phyloP scores from a whole-genome alignment of 1,140 invertebrate genomes.

The Alviniconcha marisindica region DNA sequence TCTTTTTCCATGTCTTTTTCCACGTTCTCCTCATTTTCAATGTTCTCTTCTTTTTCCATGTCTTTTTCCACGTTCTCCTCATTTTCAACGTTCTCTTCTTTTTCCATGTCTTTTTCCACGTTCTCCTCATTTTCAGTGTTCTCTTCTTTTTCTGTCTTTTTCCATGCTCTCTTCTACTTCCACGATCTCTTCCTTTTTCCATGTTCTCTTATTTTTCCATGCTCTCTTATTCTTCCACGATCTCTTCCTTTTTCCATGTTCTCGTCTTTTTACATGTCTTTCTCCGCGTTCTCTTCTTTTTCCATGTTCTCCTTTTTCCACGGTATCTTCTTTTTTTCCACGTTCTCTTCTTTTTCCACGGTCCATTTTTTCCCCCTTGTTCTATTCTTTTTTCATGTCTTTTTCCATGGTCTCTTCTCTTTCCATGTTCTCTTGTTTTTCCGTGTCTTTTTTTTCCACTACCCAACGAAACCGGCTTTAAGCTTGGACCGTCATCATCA shows the following conservation, averaged over 20 bases:
- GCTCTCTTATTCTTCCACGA: background rate
- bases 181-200: background rate
- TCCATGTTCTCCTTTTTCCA: background rate
- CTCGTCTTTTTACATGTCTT: background rate
- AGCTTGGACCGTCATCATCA: too few relatives aligned
- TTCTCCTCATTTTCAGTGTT: background rate
- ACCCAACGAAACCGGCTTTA: too few relatives aligned
- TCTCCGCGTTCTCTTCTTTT: background rate
- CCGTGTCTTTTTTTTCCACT: too few relatives aligned
- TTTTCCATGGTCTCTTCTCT: too few relatives aligned
- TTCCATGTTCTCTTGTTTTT: too few relatives aligned
- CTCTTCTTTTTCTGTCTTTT: background rate
- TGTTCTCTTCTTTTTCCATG: background rate
- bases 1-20: background rate
- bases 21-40: background rate
- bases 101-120: background rate
- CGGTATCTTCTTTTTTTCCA: background rate
- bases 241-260: background rate
- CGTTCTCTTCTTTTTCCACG: too few relatives aligned
- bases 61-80: background rate
- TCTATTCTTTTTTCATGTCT: too few relatives aligned
- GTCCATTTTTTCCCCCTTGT: too few relatives aligned
- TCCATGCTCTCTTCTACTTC: background rate
- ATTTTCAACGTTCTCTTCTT: background rate
- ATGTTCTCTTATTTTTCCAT: background rate